These are phyloP conservation scores for Trematomus bernacchii DNA, from an alignment of 2,797 vertebrate species.

Conservation along the genomic window DNA sequence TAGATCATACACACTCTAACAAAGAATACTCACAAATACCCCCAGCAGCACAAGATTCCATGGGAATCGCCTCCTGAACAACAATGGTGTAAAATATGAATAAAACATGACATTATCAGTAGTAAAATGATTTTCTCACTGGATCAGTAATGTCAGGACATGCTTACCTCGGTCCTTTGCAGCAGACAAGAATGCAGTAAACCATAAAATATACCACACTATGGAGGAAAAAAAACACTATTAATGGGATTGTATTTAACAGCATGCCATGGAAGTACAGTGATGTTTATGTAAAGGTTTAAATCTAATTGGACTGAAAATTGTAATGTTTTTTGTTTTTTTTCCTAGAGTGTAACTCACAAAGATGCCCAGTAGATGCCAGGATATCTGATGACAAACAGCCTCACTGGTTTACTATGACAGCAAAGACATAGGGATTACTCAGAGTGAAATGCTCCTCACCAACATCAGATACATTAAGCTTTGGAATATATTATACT, in stretches of 20 bases:
- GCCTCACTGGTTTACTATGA: slow-evolving; percentile 85
- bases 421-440: slow-evolving; percentile 44
- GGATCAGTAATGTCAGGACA: too few species aligned
- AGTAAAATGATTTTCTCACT: not conserved
- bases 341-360: slow-evolving; percentile 83
- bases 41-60: slow-evolving; percentile 92
- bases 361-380: slow-evolving; percentile 91
- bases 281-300: too few species aligned
- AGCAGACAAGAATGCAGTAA: slow-evolving; percentile 91
- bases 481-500: slow-evolving; percentile 7
- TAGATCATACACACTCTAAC: not conserved
- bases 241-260: slow-evolving; percentile 3
- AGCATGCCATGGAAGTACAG: not conserved
- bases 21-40: slow-evolving; percentile 90
- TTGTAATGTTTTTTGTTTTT: not conserved
- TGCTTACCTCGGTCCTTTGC: slow-evolving; percentile 92
- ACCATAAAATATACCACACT: slow-evolving; percentile 91
- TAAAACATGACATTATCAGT: not conserved
- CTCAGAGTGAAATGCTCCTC: not conserved
- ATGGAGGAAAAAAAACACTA: slow-evolving; percentile 41
- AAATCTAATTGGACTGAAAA: not conserved
- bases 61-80: slow-evolving; percentile 92
- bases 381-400: slow-evolving; percentile 85
- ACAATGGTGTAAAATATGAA: slow-evolving; percentile 13
- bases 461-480: not conserved